Evolutionary conservation across 2,888 invertebrate genomes (phyloP).

Genomic region (Chrysina gloriosa): DNA sequence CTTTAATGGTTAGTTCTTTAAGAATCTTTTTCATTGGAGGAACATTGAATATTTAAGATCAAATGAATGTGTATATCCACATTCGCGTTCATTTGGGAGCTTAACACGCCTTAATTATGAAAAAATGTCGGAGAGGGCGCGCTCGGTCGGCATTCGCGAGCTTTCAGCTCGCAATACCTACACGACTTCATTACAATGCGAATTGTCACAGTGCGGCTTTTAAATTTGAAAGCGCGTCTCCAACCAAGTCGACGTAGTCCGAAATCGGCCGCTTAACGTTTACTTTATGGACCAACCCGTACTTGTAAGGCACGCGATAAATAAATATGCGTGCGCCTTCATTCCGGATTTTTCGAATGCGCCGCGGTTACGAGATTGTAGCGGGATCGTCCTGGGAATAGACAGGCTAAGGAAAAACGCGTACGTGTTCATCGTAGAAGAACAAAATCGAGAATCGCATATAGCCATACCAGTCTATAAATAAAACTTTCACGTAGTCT

Average conservation of each 20-base stretch:
- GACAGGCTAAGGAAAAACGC: too few relatives aligned
- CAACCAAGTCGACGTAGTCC: not conserved
- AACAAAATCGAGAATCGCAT: too few relatives aligned
- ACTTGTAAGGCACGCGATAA: constrained; percentile 1
- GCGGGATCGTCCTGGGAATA: not conserved
- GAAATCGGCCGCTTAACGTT: not conserved
- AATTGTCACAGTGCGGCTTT: not conserved
- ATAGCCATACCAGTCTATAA: too few relatives aligned
- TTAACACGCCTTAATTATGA: not conserved
- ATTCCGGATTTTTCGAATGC: not conserved
- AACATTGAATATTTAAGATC: too few relatives aligned
- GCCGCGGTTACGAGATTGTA: not conserved
- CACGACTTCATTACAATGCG: not conserved
- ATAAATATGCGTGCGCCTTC: constrained; percentile 1
- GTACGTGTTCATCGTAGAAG: too few relatives aligned
- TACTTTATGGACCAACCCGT: not conserved
- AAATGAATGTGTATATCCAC: too few relatives aligned
- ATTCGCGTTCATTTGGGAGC: too few relatives aligned
- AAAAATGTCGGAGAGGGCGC: not conserved
- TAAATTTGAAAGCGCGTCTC: not conserved
- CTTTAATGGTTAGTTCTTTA: too few relatives aligned
- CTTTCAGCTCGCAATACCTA: not conserved
- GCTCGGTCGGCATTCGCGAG: not conserved
- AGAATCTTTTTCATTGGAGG: too few relatives aligned
- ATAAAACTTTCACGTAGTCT: too few relatives aligned